Evolutionary conservation across 2,797 vertebrate species (phyloP).

Genomic region (Mormyrus hasselquistii): DNA sequence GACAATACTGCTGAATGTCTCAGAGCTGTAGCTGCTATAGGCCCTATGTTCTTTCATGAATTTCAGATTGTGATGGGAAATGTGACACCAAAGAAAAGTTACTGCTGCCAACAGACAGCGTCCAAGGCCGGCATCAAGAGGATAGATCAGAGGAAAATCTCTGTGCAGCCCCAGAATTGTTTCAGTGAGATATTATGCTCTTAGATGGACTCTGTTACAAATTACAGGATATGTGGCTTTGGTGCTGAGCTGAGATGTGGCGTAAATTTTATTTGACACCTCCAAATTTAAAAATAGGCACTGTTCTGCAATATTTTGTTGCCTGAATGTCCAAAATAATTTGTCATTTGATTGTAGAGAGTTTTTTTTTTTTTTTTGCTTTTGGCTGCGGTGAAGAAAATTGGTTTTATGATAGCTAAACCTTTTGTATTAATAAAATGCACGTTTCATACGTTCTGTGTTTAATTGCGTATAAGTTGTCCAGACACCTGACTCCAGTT

Average conservation of each 20-base stretch:
- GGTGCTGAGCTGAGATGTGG: neutral
- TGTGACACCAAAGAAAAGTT: neutral
- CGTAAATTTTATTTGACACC: neutral
- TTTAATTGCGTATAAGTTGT: neutral
- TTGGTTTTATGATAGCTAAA: neutral
- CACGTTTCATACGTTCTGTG: neutral
- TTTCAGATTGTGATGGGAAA: neutral
- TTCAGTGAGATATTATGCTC: neutral
- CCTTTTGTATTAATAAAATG: constrained; percentile 4
- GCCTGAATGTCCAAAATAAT: neutral
- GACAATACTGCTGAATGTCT: neutral
- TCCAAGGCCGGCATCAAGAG: neutral
- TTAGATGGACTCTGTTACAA: neutral
- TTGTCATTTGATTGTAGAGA: neutral
- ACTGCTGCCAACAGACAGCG: neutral
- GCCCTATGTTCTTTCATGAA: neutral
- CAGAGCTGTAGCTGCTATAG: neutral
- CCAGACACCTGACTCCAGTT: neutral
- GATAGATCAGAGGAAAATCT: neutral
- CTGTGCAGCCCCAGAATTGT: neutral
- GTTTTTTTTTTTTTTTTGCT: neutral
- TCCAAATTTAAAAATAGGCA: neutral
- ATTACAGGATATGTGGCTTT: neutral
- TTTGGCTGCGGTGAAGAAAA: neutral
- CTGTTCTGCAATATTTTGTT: neutral